Conservation (phyloP, 1,140 invertebrate species). For the Bombyx mandarina region DNA sequence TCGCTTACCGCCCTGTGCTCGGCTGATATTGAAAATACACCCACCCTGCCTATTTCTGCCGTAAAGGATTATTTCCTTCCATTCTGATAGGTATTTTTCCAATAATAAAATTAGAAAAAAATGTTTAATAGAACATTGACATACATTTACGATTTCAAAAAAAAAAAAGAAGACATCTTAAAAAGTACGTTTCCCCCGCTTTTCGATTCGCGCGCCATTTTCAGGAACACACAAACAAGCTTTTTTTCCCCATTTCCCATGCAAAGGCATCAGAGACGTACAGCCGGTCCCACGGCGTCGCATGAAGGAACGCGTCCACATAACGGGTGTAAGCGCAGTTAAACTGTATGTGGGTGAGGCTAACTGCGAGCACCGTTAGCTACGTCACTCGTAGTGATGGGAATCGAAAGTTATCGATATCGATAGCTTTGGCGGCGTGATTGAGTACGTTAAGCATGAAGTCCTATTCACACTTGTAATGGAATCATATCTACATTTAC, state of each 20-base stretch:
- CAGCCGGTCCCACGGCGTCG: slow-evolving; percentile 27
- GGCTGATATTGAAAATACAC: too few relatives aligned
- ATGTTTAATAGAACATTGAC: too few relatives aligned
- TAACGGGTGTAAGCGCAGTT: slow-evolving; percentile 53
- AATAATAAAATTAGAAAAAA: too few relatives aligned
- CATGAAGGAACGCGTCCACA: slow-evolving; percentile 40
- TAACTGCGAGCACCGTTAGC: slow-evolving; percentile 52
- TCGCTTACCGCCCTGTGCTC: too few relatives aligned
- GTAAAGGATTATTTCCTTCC: too few relatives aligned
- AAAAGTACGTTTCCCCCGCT: neutral
- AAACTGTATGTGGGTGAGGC: slow-evolving; percentile 60
- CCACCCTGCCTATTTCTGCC: too few relatives aligned
- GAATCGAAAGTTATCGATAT: slow-evolving; percentile 6
- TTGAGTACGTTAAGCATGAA: too few relatives aligned
- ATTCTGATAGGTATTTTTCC: too few relatives aligned
- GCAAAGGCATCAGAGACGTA: slow-evolving; percentile 8
- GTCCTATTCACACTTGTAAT: too few relatives aligned
- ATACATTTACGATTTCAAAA: too few relatives aligned
- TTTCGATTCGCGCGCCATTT: too few relatives aligned
- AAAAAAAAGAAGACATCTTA: neutral
- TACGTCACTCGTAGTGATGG: slow-evolving; percentile 41
- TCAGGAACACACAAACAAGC: neutral
- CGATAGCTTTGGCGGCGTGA: slow-evolving; percentile 5
- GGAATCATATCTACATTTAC: too few relatives aligned
- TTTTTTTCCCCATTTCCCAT: slow-evolving; percentile 11